These are phyloP conservation scores for Drosophila lacicola DNA, from an alignment of 2,888 invertebrate species.

Conservation along the genomic window DNA sequence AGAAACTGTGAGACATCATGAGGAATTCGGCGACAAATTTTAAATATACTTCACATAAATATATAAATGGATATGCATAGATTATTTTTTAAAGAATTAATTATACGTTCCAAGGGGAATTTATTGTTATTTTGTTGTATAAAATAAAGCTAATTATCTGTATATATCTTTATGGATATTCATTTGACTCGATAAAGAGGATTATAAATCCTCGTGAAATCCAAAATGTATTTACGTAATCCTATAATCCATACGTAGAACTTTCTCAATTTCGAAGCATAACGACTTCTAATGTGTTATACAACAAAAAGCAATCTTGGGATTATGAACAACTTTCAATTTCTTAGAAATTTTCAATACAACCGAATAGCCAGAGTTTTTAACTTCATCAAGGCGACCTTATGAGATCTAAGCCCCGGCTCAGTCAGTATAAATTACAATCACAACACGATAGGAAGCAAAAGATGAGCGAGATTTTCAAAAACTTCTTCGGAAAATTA, in stretches of 20 bases:
- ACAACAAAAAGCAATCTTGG: too few relatives aligned
- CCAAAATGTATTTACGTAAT: too few relatives aligned
- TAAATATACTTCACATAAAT: slow-evolving; percentile 5
- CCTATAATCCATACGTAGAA: not conserved
- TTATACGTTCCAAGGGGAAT: too few relatives aligned
- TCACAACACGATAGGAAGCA: not conserved
- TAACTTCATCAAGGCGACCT: not conserved
- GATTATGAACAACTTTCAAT: not conserved
- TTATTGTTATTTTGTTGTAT: too few relatives aligned
- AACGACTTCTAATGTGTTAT: too few relatives aligned
- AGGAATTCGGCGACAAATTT: slow-evolving; percentile 3
- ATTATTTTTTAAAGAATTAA: too few relatives aligned
- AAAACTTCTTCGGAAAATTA: not conserved
- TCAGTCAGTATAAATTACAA: not conserved
- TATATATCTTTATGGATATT: too few relatives aligned
- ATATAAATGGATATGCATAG: slow-evolving; percentile 2
- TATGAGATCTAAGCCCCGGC: too few relatives aligned
- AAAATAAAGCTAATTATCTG: too few relatives aligned
- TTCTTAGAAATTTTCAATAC: not conserved
- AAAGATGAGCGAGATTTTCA: not conserved
- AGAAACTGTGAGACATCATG: slow-evolving; percentile 7
- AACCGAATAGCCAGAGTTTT: not conserved
- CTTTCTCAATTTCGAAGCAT: too few relatives aligned
- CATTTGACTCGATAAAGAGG: too few relatives aligned
- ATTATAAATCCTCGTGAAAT: too few relatives aligned